Conservation (phyloP, 2,113 vertebrate genomes). For the Rhynchomys soricoides region DNA sequence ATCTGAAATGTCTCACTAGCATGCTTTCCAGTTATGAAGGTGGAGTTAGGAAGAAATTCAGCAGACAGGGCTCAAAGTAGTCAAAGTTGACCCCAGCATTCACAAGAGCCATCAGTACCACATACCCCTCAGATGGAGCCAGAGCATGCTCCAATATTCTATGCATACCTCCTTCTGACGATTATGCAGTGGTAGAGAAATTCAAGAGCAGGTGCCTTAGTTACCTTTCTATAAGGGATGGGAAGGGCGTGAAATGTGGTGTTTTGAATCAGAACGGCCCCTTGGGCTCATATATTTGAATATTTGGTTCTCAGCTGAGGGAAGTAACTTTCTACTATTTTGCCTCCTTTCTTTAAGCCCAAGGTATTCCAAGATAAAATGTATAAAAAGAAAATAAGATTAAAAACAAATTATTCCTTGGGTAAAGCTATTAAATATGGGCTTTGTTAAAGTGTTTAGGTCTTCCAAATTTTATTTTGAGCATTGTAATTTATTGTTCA, state of each 20-base stretch:
- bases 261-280: neutral
- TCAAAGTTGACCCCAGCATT: neutral
- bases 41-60: neutral
- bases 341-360: neutral
- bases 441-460: neutral
- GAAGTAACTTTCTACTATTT: neutral
- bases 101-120: neutral
- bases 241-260: neutral
- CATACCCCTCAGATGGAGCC: neutral
- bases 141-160: neutral
- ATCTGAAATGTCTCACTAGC: neutral
- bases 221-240: neutral
- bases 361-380: slow-evolving; percentile 41
- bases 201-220: neutral
- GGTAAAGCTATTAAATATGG: neutral
- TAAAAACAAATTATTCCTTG: neutral
- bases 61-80: neutral
- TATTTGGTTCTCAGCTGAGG: neutral
- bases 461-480: slow-evolving; percentile 34
- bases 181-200: neutral
- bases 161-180: neutral
- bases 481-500: neutral
- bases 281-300: neutral
- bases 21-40: neutral
- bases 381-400: neutral